Conservation (phyloP, 2,113 vertebrate genomes). For the Psilopsiagon aymara region DNA sequence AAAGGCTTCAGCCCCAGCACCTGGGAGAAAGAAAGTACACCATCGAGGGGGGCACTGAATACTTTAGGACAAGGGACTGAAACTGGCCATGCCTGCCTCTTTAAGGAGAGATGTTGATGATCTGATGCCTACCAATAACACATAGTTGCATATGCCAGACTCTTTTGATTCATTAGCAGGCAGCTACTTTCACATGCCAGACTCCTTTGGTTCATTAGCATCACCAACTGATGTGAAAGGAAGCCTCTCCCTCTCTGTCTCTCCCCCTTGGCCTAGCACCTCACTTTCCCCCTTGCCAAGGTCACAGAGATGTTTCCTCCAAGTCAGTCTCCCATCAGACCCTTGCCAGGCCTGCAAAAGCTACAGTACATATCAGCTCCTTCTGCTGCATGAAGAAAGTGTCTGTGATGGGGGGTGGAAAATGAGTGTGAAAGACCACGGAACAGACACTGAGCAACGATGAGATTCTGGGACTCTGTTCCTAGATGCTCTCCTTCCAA, state of each 20-base stretch:
- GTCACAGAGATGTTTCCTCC: neutral
- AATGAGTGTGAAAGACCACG: accelerated
- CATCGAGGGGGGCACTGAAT: neutral
- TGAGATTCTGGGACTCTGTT: neutral
- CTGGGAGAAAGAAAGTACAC: neutral
- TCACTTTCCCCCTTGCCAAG: neutral
- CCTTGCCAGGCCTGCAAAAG: neutral
- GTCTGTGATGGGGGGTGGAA: accelerated
- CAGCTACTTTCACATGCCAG: neutral
- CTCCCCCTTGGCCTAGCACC: neutral
- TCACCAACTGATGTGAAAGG: neutral
- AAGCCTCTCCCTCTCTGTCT: neutral
- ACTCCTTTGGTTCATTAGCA: neutral
- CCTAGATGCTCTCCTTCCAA: neutral
- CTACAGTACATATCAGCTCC: neutral
- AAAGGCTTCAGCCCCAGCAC: neutral
- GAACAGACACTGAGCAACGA: neutral
- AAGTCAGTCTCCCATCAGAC: accelerated
- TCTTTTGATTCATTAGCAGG: neutral
- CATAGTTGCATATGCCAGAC: accelerated
- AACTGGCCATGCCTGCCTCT: neutral
- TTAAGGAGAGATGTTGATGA: neutral
- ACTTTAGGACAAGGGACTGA: neutral
- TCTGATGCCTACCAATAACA: neutral
- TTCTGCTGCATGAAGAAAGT: neutral